Base-by-base conservation (phyloP, 2,797 vertebrate species). In the Xiphorhynchus erythropygius region DNA sequence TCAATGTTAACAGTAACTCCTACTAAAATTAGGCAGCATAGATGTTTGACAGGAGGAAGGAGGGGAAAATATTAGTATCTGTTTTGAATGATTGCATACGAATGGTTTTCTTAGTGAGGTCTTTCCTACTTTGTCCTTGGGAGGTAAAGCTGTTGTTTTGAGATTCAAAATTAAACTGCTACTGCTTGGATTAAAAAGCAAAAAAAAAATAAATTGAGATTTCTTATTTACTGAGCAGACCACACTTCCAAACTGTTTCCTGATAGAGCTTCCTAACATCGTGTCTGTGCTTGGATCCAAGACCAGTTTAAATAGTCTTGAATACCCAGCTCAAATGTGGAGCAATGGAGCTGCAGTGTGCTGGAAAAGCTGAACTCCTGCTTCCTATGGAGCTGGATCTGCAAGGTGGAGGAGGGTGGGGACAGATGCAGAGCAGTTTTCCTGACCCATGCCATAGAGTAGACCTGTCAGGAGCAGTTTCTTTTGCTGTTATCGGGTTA, bases 351-450 rank as follows among this genome's bases (percentile, higher is more conserved):
- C 39, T 91, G 22, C 37, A 50, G 5, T 8, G 21, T 59, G 16
- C 32, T 83, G 44, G 60, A 60, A 46, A 47, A 86, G 23, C 49
- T 63, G 60, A 42, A 12, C 28, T 93, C 30, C 53, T 62, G 68
- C 41, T 2, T 2, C 24, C 22, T 1, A 0, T 33, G 24, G 12
- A 50, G 57, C 35, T 7, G 30, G 24, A 41, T 7, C 13, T 57
- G 28, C 32, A 46, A 50, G 30, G n/a, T 49, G 41, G 64, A 30
- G n/a, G 14, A 57, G 14, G 32, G 5, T 4, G 16, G 33, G 17
- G 30, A 32, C 3, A 52, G 37, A 35, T 1, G 1, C 7, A 37
- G 19, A 23, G 32, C 12, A 22, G 10, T 28, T 42, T 65, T 73
- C 30, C 67, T 80, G 23, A 8, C 25, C 59, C 1, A 1, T 53